These are phyloP conservation scores for Syngnathoides biaculeatus DNA, from an alignment of 2,113 vertebrate species.

Conservation along the genomic window DNA sequence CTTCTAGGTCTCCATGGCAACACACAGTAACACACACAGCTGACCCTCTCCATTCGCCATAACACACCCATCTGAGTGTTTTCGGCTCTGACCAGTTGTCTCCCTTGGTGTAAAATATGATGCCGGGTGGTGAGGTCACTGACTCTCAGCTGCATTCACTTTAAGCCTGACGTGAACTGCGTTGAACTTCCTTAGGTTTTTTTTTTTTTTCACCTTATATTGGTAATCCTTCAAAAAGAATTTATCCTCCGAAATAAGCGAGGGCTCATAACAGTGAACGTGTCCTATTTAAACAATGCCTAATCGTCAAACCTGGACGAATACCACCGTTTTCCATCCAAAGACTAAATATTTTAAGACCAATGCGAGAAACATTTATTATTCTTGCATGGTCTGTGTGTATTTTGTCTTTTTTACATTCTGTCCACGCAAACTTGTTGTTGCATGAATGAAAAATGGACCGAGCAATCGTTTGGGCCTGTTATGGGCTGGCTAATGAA, in stretches of 20 bases:
- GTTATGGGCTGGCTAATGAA: slow-evolving; percentile 9
- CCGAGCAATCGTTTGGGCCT: neutral
- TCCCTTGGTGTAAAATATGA: slow-evolving; percentile 36
- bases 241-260: neutral
- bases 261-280: neutral
- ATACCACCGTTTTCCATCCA: neutral
- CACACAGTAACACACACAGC: slow-evolving; percentile 10
- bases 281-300: neutral
- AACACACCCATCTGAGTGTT: slow-evolving; percentile 47
- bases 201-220: neutral
- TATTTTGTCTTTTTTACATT: slow-evolving; percentile 18
- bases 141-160: slow-evolving; percentile 16
- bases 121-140: slow-evolving; percentile 47
- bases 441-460: slow-evolving; percentile 1
- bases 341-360: neutral
- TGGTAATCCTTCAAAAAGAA: neutral
- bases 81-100: slow-evolving; percentile 39
- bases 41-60: slow-evolving; percentile 20
- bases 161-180: slow-evolving; percentile 31
- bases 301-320: neutral
- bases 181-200: slow-evolving; percentile 24
- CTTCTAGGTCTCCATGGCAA: slow-evolving; percentile 7
- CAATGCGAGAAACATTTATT: neutral
- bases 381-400: neutral
- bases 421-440: neutral